Base-by-base conservation (phyloP, 2,113 vertebrate genomes). In the Lepus americanus region DNA sequence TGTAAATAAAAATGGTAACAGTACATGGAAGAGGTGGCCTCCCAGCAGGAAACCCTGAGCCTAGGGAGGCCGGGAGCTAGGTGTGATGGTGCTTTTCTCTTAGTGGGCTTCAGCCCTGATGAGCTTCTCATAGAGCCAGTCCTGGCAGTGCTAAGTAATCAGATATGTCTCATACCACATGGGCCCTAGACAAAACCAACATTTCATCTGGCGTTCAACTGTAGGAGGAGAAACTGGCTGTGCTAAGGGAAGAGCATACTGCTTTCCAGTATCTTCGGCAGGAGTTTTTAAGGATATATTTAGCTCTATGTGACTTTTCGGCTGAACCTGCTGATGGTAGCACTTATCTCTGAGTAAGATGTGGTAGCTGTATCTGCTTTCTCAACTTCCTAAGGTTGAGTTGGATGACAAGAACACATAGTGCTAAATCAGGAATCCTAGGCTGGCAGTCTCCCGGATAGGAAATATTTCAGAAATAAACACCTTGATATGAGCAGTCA, bases 381-480 rank as follows among this genome's bases (percentile, higher is more conserved):
- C 74, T 89, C 66, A 94, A 33, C 25, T 84, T 80, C 74, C 82
- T 79, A 77, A 59, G 36, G 80, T 31, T 95, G n/a, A 95, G 72
- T 89, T 49, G 92, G 69, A 94, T 85, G 90, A 81, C 13, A 95
- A 95, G 67, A 94, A 31, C 51, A 83, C 55, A 90, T 0, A 33
- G 36, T 51, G 44, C 84, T 95, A 81, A 90, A 53, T 39, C 80
- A 90, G 81, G 83, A 96, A 77, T 83, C 72, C 70, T 77, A 61
- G 55, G 66, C 1, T 74, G 33, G 77, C 19, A 89, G 72, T 83
- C 33, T 93, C 79, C 66, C 84, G 86, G 61, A 95, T 1, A 92
- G 80, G 67, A 90, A 90, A 63, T 78, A 92, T 36, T 92, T 82
- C 44, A 83, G 80, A 92, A 96, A 86, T 44, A 72, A 96, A 92